Evolutionary conservation across 2,797 vertebrate genomes (phyloP).

Genomic region (Hephaestus fuliginosus): DNA sequence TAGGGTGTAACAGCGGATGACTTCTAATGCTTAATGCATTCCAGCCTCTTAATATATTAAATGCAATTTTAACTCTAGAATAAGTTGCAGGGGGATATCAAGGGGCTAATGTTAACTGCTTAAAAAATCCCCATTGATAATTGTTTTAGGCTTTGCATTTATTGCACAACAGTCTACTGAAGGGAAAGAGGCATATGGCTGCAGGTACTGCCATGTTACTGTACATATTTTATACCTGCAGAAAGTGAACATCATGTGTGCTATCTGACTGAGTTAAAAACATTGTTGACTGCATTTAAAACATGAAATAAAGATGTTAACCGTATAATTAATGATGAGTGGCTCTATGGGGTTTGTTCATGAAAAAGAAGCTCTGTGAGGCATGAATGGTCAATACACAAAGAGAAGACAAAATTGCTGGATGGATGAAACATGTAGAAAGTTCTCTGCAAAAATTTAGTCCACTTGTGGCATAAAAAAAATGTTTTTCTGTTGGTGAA

Average conservation of each 20-base stretch:
- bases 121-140: not conserved
- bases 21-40: conserved; percentile 17
- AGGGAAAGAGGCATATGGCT: not conserved
- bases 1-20: conserved; percentile 8
- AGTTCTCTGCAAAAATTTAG: too few species aligned
- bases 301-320: conserved; percentile 9
- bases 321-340: not conserved
- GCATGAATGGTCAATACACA: not conserved
- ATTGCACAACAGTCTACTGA: not conserved
- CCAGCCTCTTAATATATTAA: not conserved
- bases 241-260: not conserved
- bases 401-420: not conserved
- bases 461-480: not conserved
- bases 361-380: not conserved
- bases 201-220: conserved; percentile 18
- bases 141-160: not conserved
- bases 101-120: conserved; percentile 1
- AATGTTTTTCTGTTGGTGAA: too few species aligned
- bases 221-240: conserved; percentile 1
- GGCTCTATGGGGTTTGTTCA: not conserved
- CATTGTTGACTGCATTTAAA: not conserved
- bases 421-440: too few species aligned
- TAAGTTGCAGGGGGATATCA: not conserved
- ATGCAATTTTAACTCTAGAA: not conserved
- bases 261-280: not conserved